Conservation (phyloP, 2,888 invertebrate genomes). For the Agrenia bidenticulata region DNA sequence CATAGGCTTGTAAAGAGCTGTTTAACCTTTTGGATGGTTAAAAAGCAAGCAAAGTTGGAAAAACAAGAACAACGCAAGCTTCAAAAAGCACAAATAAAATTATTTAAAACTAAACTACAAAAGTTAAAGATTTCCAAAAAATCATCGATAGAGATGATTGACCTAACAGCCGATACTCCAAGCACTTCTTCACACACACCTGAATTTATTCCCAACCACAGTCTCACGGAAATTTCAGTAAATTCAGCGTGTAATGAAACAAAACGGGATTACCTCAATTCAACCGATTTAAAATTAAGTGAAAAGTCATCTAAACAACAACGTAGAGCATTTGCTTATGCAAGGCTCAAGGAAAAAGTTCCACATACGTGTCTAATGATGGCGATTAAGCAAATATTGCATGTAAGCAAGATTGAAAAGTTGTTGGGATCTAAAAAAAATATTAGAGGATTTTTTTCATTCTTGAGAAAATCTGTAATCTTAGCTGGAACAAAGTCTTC, state of each 20-base stretch:
- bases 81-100: neutral
- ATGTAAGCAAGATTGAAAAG: slow-evolving; percentile 21
- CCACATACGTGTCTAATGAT: slow-evolving; percentile 33
- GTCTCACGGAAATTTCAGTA: neutral
- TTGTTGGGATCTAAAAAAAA: slow-evolving; percentile 39
- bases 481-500: slow-evolving; percentile 39
- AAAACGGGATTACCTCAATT: neutral
- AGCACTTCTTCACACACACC: neutral
- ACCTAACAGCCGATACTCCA: neutral
- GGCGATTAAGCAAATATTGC: slow-evolving; percentile 35
- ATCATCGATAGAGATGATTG: neutral
- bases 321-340: neutral
- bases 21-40: slow-evolving; percentile 20
- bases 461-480: slow-evolving; percentile 35
- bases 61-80: no score
- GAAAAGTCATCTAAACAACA: neutral
- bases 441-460: slow-evolving; percentile 32
- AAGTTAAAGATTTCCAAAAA: neutral
- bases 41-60: slow-evolving; percentile 4
- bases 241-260: neutral
- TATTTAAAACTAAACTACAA: neutral
- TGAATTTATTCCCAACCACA: neutral
- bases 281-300: neutral
- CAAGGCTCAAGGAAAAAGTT: slow-evolving; percentile 24
- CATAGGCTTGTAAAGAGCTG: slow-evolving; percentile 32